Evolutionary conservation across 1,140 invertebrate genomes (phyloP).

Genomic region (Tribolium madens): DNA sequence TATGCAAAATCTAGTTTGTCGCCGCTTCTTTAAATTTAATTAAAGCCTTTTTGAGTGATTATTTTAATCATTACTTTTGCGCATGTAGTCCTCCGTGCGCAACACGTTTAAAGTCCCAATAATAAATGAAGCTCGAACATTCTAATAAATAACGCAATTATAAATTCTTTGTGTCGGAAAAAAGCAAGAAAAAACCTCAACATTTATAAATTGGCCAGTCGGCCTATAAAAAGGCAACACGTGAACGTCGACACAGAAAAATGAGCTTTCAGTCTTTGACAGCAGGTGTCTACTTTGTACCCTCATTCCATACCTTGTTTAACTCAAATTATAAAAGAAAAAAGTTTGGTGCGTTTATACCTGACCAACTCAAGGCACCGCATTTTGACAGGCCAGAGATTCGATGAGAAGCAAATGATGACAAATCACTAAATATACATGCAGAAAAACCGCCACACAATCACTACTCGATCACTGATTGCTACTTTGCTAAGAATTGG

Average conservation of each 20-base stretch:
- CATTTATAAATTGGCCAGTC: slow-evolving; percentile 55
- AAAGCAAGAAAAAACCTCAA: slow-evolving; percentile 32
- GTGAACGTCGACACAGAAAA: slow-evolving; percentile 55
- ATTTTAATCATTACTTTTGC: slow-evolving; percentile 61
- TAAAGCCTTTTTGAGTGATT: slow-evolving; percentile 31
- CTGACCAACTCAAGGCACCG: slow-evolving; percentile 36
- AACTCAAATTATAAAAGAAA: slow-evolving; percentile 44
- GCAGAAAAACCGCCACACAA: slow-evolving; percentile 40
- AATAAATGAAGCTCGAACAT: background rate
- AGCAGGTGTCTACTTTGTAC: slow-evolving; percentile 52
- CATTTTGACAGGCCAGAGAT: slow-evolving; percentile 50
- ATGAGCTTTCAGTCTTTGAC: slow-evolving; percentile 53
- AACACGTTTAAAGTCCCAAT: slow-evolving; percentile 20
- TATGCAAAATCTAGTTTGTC: background rate
- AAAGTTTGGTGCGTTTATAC: slow-evolving; percentile 40
- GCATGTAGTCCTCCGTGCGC: slow-evolving; percentile 53
- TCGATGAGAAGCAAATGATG: slow-evolving; percentile 52
- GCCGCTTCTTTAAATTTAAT: slow-evolving; percentile 15
- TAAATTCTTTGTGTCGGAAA: slow-evolving; percentile 41
- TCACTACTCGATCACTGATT: slow-evolving; percentile 20
- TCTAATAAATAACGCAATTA: slow-evolving; percentile 43
- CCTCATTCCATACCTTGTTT: slow-evolving; percentile 40
- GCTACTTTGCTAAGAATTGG: slow-evolving; percentile 54
- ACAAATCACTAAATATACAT: slow-evolving; percentile 57
- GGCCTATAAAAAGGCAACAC: slow-evolving; percentile 52